Evolutionary conservation across 2,113 vertebrate genomes (phyloP), one percentile per base, ranked within the genome.

Genomic region (Heloderma charlesbogerti): DNA sequence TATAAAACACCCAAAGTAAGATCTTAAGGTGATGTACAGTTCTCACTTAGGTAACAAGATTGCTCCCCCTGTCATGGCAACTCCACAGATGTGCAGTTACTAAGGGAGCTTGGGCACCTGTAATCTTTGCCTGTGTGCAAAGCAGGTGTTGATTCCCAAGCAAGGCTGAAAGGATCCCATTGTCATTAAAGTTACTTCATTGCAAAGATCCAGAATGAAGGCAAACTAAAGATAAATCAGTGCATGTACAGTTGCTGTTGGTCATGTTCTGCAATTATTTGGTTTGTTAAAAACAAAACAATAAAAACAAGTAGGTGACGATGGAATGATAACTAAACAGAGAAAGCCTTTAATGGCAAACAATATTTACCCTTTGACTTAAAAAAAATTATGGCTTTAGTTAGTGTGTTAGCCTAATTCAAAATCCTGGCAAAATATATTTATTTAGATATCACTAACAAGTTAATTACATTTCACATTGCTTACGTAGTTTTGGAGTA

Each of bases 391-490:
- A 45, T 0, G 2, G 57, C 88, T 90, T 94, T 94, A 80, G 86
- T 94, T 94, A 80, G 87, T 67, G 54, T n/a, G 88, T 43, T 95
- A 82, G 90, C 94, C 91, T 94, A 93, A 94, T 94, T 92, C 90
- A 93, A 94, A 94, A 94, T 94, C 79, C 95, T 92, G 25, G 92
- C 66, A 81, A 94, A 94, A 95, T 91, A 94, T 94, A 96, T 83
- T 95, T 95, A 95, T 96, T 97, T 95, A 95, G 95, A 93, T 96
- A 96, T 92, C 91, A 87, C 96, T 97, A 97, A 98, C 97, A 97
- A 97, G 97, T 98, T 98, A 98, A 98, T 97, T 97, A 97, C 94
- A 97, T 93, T 97, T 97, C 96, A 93, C 94, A 97, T 95, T 96
- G 93, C 92, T 97, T 95, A 97, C 95, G 96, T 94, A 92, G 96